Evolutionary conservation across 2,888 invertebrate species (phyloP).

Genomic region (Noctua comes): DNA sequence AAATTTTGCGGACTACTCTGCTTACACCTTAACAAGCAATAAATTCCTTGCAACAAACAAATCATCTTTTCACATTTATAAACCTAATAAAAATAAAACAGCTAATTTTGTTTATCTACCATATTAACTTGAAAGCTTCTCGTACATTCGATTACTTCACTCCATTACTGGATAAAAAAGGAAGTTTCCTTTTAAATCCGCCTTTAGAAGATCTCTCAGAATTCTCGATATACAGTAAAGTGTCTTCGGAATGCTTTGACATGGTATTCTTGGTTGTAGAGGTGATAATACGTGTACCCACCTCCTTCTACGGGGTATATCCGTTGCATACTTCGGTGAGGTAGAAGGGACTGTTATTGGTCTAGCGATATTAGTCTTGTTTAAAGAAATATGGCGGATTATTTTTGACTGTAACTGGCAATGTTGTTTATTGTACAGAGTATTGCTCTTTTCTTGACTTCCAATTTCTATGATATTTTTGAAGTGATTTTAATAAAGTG

Average conservation of each 20-base stretch:
- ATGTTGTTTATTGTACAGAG: neutral
- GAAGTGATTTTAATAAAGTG: neutral
- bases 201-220: slow-evolving; percentile 15
- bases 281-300: slow-evolving; percentile 46
- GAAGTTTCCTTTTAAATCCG: slow-evolving; percentile 32
- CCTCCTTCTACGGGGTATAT: slow-evolving; percentile 47
- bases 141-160: neutral
- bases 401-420: neutral
- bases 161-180: slow-evolving; percentile 29
- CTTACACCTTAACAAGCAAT: neutral
- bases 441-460: neutral
- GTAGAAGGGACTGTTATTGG: slow-evolving; percentile 24
- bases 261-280: slow-evolving; percentile 33
- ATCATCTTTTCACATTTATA: neutral
- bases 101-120: neutral
- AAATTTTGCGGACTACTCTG: no score
- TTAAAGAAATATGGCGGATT: neutral
- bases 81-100: slow-evolving; percentile 13
- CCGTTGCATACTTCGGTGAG: slow-evolving; percentile 41
- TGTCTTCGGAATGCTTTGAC: slow-evolving; percentile 40
- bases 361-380: neutral
- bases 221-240: slow-evolving; percentile 35
- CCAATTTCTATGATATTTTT: neutral
- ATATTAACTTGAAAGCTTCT: slow-evolving; percentile 20
- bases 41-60: neutral